A percentile compares a stretch with the other conserved stretches of the same genome.
phyloP scores from a whole-genome alignment of 2,113 vertebrate species.

The Petroica traversi region DNA sequence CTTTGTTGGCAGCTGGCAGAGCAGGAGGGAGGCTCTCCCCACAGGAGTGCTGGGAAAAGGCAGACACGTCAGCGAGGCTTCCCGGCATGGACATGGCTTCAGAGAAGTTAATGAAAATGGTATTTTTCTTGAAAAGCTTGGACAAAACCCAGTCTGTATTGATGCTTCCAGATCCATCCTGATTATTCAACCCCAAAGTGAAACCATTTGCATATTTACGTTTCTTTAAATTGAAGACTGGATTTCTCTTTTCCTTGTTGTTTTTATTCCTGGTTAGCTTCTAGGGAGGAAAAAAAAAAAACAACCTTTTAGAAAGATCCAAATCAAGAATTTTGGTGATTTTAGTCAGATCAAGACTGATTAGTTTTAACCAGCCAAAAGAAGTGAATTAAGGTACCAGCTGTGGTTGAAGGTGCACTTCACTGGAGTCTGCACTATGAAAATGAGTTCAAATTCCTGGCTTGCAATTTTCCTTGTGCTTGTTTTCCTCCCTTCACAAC shows the following conservation, averaged over 20 bases:
- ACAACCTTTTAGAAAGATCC: neutral
- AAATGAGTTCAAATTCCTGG: neutral
- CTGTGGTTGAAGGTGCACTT: neutral
- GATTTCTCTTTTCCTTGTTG: neutral
- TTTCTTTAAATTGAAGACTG: neutral
- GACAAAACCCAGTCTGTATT: neutral
- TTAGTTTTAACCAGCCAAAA: neutral
- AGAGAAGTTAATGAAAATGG: neutral
- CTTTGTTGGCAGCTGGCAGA: neutral
- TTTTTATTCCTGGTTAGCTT: neutral
- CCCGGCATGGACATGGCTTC: neutral
- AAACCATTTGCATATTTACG: neutral
- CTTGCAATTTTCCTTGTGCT: neutral
- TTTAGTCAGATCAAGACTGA: neutral
- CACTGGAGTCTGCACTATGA: rapidly evolving
- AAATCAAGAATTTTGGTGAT: neutral
- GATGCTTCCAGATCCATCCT: neutral
- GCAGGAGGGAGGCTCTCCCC: neutral
- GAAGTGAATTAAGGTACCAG: neutral
- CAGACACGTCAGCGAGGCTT: neutral
- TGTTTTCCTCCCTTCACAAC: neutral
- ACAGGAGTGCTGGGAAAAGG: neutral
- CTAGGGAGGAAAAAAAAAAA: neutral
- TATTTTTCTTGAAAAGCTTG: neutral
- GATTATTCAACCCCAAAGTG: neutral